Conservation (phyloP, 1,140 invertebrate species). For the Lepidurus apus region DNA sequence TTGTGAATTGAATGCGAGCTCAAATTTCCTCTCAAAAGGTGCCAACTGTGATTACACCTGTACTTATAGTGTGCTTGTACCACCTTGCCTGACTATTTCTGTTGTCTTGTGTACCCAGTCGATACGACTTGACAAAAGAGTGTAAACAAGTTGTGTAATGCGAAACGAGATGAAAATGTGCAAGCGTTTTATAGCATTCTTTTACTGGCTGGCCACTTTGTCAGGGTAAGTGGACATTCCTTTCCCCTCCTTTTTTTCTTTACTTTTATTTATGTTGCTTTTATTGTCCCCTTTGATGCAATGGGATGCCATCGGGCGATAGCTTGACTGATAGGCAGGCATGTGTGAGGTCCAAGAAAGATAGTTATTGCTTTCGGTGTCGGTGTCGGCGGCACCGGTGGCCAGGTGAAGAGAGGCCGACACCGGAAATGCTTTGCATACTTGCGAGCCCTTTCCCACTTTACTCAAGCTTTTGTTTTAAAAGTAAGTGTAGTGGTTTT, state of each 20-base stretch:
- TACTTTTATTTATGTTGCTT: neutral
- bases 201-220: neutral
- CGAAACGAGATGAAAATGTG: neutral
- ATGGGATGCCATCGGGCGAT: conserved; percentile 17
- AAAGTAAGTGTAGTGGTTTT: conserved; percentile 22
- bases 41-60: conserved; percentile 13
- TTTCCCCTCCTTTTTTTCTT: neutral
- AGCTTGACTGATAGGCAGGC: conserved; percentile 20
- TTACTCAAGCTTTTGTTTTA: neutral
- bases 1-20: neutral
- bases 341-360: conserved; percentile 8
- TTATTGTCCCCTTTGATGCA: conserved; percentile 11
- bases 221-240: conserved; percentile 14
- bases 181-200: neutral
- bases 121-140: neutral
- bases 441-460: conserved; percentile 10
- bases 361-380: conserved; percentile 14
- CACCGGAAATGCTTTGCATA: conserved; percentile 17
- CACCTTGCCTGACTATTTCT: neutral
- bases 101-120: neutral
- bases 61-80: neutral
- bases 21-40: neutral
- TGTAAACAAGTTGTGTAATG: neutral
- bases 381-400: neutral
- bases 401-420: conserved; percentile 4